Conservation (phyloP, 2,113 vertebrate species). For the Lipophrys pholis region DNA sequence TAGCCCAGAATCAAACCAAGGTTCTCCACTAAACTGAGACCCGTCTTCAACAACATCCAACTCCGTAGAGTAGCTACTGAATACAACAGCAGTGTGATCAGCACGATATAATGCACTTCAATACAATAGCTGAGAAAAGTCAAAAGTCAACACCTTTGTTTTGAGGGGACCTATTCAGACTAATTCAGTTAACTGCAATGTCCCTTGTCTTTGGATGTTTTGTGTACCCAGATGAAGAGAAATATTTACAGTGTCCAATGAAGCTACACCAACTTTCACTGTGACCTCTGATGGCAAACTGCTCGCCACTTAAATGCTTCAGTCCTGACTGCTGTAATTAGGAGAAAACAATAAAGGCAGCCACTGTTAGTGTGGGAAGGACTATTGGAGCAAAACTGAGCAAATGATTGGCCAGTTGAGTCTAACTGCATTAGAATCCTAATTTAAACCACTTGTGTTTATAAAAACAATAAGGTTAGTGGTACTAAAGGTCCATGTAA, state of each 20-base stretch:
- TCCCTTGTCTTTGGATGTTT: too few species aligned
- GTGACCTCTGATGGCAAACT: constrained; percentile 2
- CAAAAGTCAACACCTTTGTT: neutral
- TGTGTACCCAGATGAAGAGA: too few species aligned
- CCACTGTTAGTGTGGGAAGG: neutral
- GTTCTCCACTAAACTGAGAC: too few species aligned
- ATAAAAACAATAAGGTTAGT: neutral
- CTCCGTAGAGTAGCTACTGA: neutral
- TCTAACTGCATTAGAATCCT: neutral
- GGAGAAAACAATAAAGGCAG: constrained; percentile 9
- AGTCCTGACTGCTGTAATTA: constrained; percentile 26
- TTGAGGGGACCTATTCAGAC: neutral
- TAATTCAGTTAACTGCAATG: neutral
- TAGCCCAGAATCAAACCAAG: too few species aligned
- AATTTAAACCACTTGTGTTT: neutral
- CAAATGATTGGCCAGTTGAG: neutral
- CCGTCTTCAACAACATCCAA: neutral
- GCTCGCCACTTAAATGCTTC: neutral
- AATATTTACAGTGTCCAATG: neutral
- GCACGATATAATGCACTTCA: neutral
- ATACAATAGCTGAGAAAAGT: neutral
- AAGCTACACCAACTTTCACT: neutral
- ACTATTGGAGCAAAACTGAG: constrained; percentile 1
- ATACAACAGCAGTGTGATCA: too few species aligned
- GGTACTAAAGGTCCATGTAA: neutral